Conservation (phyloP, 1,140 invertebrate genomes). For the Hydropsyche tenuis region DNA sequence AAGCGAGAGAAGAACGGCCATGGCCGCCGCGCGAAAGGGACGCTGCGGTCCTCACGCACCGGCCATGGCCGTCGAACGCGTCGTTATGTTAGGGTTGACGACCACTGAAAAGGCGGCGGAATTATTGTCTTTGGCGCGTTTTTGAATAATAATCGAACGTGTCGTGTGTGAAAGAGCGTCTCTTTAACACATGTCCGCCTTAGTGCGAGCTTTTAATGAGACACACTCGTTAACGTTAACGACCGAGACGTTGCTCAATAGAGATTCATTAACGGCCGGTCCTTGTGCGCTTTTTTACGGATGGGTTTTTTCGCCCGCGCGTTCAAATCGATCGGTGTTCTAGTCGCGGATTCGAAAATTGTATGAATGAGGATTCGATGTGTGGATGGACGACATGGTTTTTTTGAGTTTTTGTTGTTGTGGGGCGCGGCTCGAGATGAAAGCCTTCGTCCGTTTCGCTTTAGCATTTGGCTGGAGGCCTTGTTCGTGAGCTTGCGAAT, state of each 20-base stretch:
- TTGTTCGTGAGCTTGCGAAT: too few species aligned
- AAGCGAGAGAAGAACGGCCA: too few species aligned
- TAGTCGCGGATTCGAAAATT: background rate
- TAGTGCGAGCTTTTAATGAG: constrained; percentile 27
- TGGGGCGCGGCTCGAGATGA: too few species aligned
- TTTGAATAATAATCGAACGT: too few species aligned
- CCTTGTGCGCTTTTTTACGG: background rate
- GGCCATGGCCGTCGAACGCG: background rate
- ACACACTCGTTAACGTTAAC: constrained; percentile 2
- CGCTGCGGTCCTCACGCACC: background rate
- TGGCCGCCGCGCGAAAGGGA: too few species aligned
- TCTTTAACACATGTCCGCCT: too few species aligned
- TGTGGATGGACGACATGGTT: too few species aligned
- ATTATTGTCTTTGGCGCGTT: too few species aligned
- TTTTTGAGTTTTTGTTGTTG: too few species aligned
- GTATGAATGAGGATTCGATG: background rate
- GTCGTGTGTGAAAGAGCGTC: too few species aligned
- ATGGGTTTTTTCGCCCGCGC: background rate
- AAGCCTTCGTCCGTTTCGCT: too few species aligned
- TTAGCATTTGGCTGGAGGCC: too few species aligned
- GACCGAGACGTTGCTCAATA: constrained; percentile 10
- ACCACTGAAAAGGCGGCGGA: background rate
- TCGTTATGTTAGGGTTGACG: constrained; percentile 11
- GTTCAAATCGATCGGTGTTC: background rate
- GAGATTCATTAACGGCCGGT: constrained; percentile 13